Percentiles rank a stretch among this genome's conserved stretches.
Evolutionary conservation across 2,888 invertebrate genomes (phyloP).

Genomic region (Tipula vernalis): DNA sequence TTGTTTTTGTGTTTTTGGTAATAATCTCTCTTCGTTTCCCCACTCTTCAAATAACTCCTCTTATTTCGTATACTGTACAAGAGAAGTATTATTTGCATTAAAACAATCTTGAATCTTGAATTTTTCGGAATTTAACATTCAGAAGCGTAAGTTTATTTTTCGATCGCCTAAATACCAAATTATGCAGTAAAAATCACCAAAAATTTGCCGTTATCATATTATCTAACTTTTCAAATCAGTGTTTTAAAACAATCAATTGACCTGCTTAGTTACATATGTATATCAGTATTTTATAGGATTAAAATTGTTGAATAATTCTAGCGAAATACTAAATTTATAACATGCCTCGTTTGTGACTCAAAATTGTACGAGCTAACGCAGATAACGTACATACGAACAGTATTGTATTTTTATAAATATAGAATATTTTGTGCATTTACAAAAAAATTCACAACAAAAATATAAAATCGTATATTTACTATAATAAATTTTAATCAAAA

Average conservation of each 20-base stretch:
- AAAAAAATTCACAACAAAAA: background rate
- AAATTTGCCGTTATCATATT: background rate
- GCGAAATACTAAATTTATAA: background rate
- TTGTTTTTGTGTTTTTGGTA: too few relatives aligned
- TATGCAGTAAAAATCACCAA: background rate
- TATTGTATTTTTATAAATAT: background rate
- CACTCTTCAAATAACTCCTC: too few relatives aligned
- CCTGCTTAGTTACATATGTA: background rate
- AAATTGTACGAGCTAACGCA: background rate
- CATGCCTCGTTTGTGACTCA: background rate
- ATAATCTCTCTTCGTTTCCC: too few relatives aligned
- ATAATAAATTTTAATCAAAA: background rate
- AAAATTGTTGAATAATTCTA: background rate
- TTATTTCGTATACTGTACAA: too few relatives aligned
- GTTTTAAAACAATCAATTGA: background rate
- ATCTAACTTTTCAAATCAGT: background rate
- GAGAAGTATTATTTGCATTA: too few relatives aligned
- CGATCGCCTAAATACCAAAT: too few relatives aligned
- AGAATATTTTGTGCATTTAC: background rate
- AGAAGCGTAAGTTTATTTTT: too few relatives aligned
- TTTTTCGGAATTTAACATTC: too few relatives aligned
- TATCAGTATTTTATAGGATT: background rate
- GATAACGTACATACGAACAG: background rate
- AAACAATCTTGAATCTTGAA: too few relatives aligned
- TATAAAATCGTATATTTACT: background rate